Percentiles rank a stretch among this genome's conserved stretches.
Evolutionary conservation across 2,113 vertebrate species (phyloP).

Genomic region (Protomyctophum bolini): DNA sequence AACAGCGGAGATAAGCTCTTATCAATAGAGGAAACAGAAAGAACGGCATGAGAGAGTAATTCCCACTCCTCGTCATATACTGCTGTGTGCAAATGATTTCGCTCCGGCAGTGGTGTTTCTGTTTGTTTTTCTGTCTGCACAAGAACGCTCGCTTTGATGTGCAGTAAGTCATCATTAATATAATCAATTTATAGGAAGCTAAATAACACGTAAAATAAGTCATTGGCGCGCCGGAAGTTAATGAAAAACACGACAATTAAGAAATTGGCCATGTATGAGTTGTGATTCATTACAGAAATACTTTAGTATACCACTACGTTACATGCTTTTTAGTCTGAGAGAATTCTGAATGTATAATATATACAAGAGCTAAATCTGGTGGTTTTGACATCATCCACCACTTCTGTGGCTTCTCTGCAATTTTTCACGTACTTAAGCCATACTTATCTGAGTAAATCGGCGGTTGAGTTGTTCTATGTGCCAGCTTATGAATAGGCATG

Average conservation of each 20-base stretch:
- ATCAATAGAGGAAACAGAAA: not conserved
- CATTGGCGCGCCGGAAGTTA: too few species aligned
- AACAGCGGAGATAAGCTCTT: conserved; percentile 18
- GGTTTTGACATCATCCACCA: not conserved
- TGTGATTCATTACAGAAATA: not conserved
- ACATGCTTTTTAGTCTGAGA: not conserved
- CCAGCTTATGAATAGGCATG: not conserved
- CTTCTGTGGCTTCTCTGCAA: not conserved
- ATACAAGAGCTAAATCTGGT: not conserved
- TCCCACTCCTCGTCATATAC: not conserved
- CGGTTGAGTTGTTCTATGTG: not conserved
- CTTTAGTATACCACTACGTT: not conserved
- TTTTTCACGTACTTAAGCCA: not conserved
- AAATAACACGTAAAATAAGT: too few species aligned
- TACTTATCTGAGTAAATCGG: conserved; percentile 7
- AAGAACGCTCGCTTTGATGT: too few species aligned
- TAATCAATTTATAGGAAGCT: too few species aligned
- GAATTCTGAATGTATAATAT: too few species aligned
- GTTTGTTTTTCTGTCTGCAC: too few species aligned
- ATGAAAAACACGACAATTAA: too few species aligned
- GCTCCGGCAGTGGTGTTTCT: not conserved
- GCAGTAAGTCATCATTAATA: too few species aligned
- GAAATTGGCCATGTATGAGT: too few species aligned
- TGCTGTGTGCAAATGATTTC: not conserved
- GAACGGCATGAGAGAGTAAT: not conserved